phyloP scores from a whole-genome alignment of 2,113 vertebrate species.

The Scopus umbretta region DNA sequence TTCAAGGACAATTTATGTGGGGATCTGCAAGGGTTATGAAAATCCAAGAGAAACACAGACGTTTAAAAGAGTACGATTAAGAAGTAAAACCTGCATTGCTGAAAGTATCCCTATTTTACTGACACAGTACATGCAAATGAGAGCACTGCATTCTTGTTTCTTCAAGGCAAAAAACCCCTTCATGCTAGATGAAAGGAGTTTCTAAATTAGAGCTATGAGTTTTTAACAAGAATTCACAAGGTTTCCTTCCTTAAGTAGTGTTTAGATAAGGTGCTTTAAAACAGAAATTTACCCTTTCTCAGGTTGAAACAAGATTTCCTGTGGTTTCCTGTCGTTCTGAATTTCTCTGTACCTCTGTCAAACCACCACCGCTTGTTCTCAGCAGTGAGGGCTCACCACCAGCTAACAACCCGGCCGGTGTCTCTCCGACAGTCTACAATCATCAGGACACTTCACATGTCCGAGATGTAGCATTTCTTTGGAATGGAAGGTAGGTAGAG shows the following conservation, averaged over 20 bases:
- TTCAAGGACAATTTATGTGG: not conserved
- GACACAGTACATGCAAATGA: constrained; percentile 21
- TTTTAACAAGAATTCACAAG: constrained; percentile 49
- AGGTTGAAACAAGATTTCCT: constrained; percentile 4
- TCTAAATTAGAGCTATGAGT: constrained; percentile 29
- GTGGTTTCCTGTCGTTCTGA: not conserved
- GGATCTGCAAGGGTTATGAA: not conserved
- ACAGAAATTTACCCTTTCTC: constrained; percentile 1
- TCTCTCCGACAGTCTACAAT: not conserved
- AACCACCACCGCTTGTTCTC: not conserved
- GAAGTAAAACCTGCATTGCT: not conserved
- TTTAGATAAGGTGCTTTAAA: constrained; percentile 22
- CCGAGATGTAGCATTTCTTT: fast-evolving
- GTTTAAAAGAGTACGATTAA: not conserved
- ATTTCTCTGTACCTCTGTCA: not conserved
- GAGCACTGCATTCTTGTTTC: constrained; percentile 36
- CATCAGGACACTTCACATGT: fast-evolving
- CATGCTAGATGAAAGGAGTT: constrained; percentile 49
- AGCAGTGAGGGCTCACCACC: not conserved
- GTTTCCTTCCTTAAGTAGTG: constrained; percentile 2
- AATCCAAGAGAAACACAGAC: not conserved
- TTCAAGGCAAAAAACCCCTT: constrained; percentile 4
- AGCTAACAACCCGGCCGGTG: fast-evolving
- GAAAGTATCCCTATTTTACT: not conserved
- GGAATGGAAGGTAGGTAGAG: not conserved